Percentiles rank a stretch among this genome's conserved stretches.
Evolutionary conservation across 2,113 vertebrate species (phyloP).

Genomic region (Ophiodon elongatus): DNA sequence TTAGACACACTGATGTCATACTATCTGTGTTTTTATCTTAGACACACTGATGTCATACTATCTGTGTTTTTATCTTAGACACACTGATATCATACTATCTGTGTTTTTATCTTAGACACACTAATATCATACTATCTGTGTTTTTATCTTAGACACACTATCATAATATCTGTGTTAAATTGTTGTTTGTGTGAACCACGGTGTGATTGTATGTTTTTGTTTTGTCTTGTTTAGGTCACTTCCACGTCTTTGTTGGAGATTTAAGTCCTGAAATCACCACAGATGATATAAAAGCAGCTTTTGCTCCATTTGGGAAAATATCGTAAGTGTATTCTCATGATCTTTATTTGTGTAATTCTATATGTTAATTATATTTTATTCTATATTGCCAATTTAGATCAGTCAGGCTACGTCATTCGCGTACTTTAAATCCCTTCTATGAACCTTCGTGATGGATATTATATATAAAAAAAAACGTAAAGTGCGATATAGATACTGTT

Average conservation of each 20-base stretch:
- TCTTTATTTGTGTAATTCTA: background rate
- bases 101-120: background rate
- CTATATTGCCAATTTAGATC: background rate
- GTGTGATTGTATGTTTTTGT: background rate
- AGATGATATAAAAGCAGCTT: slow-evolving; percentile 97
- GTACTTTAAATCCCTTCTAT: background rate
- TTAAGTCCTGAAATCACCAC: slow-evolving; percentile 99
- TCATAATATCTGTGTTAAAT: background rate
- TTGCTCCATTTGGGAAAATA: slow-evolving; percentile 98
- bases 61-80: too few species aligned
- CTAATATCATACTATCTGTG: too few species aligned
- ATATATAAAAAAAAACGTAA: too few species aligned
- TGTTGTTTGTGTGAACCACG: background rate
- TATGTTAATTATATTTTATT: background rate
- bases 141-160: too few species aligned
- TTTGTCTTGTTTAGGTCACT: slow-evolving; percentile 88
- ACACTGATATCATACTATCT: background rate
- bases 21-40: too few species aligned
- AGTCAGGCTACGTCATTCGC: background rate
- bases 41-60: too few species aligned
- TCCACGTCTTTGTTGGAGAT: slow-evolving; percentile 99
- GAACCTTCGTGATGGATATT: background rate
- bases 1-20: too few species aligned
- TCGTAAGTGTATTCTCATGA: slow-evolving; percentile 87
- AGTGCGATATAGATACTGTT: too few species aligned